These are phyloP conservation scores for Garra rufa DNA, from an alignment of 2,113 vertebrate species.

Conservation along the genomic window DNA sequence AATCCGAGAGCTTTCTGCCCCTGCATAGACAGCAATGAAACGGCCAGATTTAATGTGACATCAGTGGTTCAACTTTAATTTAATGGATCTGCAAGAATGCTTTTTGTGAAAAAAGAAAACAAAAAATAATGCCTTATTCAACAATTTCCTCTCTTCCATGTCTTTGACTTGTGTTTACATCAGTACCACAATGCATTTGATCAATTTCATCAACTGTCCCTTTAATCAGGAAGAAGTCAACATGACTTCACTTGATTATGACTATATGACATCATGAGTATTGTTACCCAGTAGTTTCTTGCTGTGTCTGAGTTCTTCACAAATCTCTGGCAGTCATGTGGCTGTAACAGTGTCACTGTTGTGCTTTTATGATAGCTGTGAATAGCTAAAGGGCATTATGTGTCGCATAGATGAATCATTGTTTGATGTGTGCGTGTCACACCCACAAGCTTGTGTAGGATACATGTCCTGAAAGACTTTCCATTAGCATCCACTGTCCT, in stretches of 20 bases:
- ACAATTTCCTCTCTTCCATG: too few species aligned
- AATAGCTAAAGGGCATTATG: background rate
- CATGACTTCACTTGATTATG: background rate
- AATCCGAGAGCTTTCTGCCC: too few species aligned
- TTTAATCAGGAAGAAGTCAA: background rate
- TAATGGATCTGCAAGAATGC: too few species aligned
- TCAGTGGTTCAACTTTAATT: too few species aligned
- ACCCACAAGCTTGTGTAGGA: background rate
- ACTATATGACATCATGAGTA: background rate
- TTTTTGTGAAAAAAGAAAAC: too few species aligned
- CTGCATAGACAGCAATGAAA: too few species aligned
- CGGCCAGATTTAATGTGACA: too few species aligned
- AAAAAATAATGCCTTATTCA: too few species aligned
- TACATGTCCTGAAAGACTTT: slow-evolving; percentile 9
- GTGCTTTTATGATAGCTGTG: background rate
- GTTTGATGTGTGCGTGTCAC: slow-evolving; percentile 12
- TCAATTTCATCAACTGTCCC: too few species aligned
- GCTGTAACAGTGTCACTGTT: background rate
- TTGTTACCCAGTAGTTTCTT: background rate
- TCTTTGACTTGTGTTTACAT: too few species aligned
- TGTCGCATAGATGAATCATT: slow-evolving; percentile 11
- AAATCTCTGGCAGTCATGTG: slow-evolving; percentile 13
- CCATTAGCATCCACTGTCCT: background rate
- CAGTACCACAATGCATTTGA: too few species aligned
- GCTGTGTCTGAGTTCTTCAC: background rate